Percentiles rank a stretch among this genome's conserved stretches.
These are phyloP conservation scores for Mythimna vitellina DNA, from an alignment of 2,888 invertebrate species.

Conservation along the genomic window DNA sequence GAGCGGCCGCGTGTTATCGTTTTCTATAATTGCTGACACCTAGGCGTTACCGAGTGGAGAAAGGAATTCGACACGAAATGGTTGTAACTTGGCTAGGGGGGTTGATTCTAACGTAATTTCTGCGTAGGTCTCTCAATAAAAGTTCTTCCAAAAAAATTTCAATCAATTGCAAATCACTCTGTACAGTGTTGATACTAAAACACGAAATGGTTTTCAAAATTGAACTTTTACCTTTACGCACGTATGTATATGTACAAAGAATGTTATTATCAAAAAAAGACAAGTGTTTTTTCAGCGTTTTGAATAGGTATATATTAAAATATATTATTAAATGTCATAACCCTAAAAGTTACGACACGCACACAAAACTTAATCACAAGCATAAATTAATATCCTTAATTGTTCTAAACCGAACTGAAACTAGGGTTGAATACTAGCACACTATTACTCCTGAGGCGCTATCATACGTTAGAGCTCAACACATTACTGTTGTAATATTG, in stretches of 20 bases:
- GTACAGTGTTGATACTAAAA: no score
- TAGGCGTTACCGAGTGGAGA: no score
- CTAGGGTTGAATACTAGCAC: constrained; percentile 31
- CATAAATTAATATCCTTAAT: constrained; percentile 42
- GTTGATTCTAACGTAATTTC: no score
- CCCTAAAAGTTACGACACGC: neutral
- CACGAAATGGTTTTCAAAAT: neutral
- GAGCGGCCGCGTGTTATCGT: no score
- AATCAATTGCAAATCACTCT: no score
- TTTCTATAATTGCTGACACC: no score
- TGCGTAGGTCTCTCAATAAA: no score
- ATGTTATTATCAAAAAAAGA: neutral
- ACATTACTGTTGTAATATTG: constrained; percentile 52
- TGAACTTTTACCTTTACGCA: neutral
- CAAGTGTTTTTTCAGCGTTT: neutral
- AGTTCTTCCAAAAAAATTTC: no score
- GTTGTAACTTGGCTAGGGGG: no score
- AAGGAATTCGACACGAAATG: no score
- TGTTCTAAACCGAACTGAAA: constrained; percentile 35
- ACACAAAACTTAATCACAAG: constrained; percentile 11
- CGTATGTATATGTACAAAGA: neutral
- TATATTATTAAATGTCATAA: neutral
- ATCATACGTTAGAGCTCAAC: constrained; percentile 49
- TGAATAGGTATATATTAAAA: neutral
- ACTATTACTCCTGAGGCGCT: constrained; percentile 51